Percentiles rank a stretch among this genome's conserved stretches.
Evolutionary conservation across 2,113 vertebrate genomes (phyloP).

Genomic region (Talpa occidentalis): DNA sequence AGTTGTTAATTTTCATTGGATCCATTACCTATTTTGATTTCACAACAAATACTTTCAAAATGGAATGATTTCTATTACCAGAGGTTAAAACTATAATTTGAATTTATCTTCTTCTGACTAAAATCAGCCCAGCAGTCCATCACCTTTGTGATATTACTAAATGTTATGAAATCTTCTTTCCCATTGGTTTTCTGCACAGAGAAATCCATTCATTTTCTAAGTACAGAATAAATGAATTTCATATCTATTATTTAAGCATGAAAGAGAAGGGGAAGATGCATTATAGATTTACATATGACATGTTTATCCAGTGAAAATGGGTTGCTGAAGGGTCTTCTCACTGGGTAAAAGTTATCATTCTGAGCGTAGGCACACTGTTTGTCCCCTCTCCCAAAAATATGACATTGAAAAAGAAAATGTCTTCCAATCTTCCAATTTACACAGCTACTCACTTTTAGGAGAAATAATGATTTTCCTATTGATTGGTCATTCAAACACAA

Average conservation of each 20-base stretch:
- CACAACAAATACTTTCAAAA: slow-evolving; percentile 68
- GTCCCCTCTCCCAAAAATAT: neutral
- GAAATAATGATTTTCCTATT: neutral
- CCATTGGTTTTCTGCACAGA: slow-evolving; percentile 56
- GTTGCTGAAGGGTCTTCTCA: slow-evolving; percentile 32
- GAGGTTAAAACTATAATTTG: slow-evolving; percentile 74
- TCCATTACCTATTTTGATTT: slow-evolving; percentile 72
- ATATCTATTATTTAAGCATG: slow-evolving; percentile 57
- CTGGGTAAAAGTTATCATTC: neutral
- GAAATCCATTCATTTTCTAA: slow-evolving; percentile 70
- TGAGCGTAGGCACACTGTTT: slow-evolving; percentile 2
- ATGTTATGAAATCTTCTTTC: slow-evolving; percentile 62
- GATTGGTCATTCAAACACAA: slow-evolving; percentile 11
- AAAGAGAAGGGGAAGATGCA: slow-evolving; percentile 48
- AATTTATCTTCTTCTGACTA: slow-evolving; percentile 70
- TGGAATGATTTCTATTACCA: slow-evolving; percentile 60
- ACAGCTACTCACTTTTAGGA: slow-evolving; percentile 5
- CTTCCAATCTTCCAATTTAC: neutral
- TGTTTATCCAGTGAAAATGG: slow-evolving; percentile 50
- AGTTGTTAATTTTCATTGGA: neutral
- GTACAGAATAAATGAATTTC: slow-evolving; percentile 73
- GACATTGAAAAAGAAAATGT: neutral
- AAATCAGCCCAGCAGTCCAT: slow-evolving; percentile 69
- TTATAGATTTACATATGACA: slow-evolving; percentile 53
- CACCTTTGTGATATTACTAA: slow-evolving; percentile 67